phyloP scores from a whole-genome alignment of 2,888 invertebrate genomes.

The Palloptera scutellata region DNA sequence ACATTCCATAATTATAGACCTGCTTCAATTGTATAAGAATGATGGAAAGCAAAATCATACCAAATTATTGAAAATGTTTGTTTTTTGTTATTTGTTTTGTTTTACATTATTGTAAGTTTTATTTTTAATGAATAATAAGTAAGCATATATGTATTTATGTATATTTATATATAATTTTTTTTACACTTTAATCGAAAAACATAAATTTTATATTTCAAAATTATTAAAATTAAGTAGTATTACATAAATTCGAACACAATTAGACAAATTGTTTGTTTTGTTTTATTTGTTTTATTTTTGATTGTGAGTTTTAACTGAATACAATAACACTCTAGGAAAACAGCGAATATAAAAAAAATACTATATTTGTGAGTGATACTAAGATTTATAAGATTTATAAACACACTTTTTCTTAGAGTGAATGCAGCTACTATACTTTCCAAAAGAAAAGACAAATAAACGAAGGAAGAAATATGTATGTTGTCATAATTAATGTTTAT shows the following conservation, averaged over 20 bases:
- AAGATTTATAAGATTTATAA: no score
- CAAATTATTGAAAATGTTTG: conserved; percentile 34
- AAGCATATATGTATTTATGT: conserved; percentile 34
- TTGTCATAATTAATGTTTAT: no score
- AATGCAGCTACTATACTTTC: no score
- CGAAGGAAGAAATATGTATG: no score
- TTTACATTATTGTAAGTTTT: conserved; percentile 20
- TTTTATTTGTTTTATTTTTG: neutral
- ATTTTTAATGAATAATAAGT: conserved; percentile 34
- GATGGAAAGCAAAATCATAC: conserved; percentile 32
- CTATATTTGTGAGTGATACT: no score
- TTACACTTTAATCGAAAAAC: conserved; percentile 23
- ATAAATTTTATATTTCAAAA: conserved; percentile 15
- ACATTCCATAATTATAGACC: no score
- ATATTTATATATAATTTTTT: conserved; percentile 17
- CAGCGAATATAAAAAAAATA: no score
- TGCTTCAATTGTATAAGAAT: conserved; percentile 18
- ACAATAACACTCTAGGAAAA: no score
- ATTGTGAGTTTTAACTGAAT: neutral
- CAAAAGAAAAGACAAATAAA: no score
- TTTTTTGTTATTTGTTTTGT: conserved; percentile 19
- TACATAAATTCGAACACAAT: conserved; percentile 1
- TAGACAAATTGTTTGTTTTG: conserved; percentile 16
- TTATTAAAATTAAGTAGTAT: conserved; percentile 18
- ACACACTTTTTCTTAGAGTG: no score